Evolutionary conservation across 2,113 vertebrate genomes (phyloP), one percentile per base, ranked within the genome.

Genomic region (Stegastes partitus): DNA sequence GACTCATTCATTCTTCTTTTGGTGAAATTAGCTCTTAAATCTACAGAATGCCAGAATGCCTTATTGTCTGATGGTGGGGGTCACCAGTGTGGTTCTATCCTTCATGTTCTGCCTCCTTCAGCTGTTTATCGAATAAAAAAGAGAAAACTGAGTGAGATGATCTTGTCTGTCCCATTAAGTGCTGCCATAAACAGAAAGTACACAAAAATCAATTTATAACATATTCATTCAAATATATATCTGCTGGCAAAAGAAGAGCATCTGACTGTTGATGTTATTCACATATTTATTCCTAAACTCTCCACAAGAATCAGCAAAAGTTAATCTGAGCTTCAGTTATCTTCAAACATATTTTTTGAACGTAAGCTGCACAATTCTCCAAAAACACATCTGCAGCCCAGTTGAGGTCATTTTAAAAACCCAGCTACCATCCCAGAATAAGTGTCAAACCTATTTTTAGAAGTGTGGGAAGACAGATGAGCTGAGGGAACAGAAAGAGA

Each of bases 281-380:
- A 61, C 9, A 53, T 21, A 59, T 54, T 42, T 42, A 14, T 12
- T 42, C n/a, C 39, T 1, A 21, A 28, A n/a, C 31, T 77, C 8
- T 25, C 34, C 6, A 44, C 18, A 67, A 2, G 64, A n/a, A 31
- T 62, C 56, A 59, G 37, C 25, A 44, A 68, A 55, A 63, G 25
- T 22, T 7, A 57, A 16, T 59, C 16, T 51, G n/a, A n/a, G n/a
- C 31, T 31, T 7, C 31, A 31, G 16, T 34, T 62, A 51, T 64
- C 31, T n/a, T 81, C 26, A 71, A 54, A 34, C 31, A 34, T n/a
- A n/a, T 34, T 56, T 59, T 49, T 23, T 34, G 28, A 68, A 62
- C 62, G 26, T 68, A 74, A 28, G 23, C 31, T 4, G 10, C 31
- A 9, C 10, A 34, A 34, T 34, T 6, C 10, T 34, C 31, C 31